Evolutionary conservation across 2,888 invertebrate species (phyloP).

Genomic region (Invenusta paracnida): DNA sequence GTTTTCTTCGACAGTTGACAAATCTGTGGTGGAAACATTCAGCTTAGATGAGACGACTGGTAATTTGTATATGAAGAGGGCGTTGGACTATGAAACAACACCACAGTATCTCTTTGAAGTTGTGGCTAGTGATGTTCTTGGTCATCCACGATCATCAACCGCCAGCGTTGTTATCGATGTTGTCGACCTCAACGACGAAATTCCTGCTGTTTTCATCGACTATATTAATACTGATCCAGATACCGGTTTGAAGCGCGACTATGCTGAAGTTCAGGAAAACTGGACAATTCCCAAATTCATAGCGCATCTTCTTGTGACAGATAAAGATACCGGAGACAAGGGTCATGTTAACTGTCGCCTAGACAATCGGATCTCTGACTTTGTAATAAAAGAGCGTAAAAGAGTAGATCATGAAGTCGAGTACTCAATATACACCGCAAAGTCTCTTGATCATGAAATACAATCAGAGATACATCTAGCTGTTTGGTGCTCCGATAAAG

Average conservation of each 20-base stretch:
- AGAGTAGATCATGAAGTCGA: neutral
- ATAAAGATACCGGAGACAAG: constrained; percentile 33
- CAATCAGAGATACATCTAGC: constrained; percentile 30
- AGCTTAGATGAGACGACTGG: constrained; percentile 32
- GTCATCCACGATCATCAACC: constrained; percentile 26
- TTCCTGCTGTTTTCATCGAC: constrained; percentile 30
- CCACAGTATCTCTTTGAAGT: constrained; percentile 27
- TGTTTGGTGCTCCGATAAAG: constrained; percentile 32
- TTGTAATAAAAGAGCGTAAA: constrained; percentile 19
- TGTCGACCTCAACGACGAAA: constrained; percentile 37
- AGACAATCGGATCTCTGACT: neutral
- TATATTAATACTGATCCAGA: constrained; percentile 31
- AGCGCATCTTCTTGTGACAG: constrained; percentile 21
- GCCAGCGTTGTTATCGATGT: constrained; percentile 36
- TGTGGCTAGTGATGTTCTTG: neutral
- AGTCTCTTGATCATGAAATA: constrained; percentile 33
- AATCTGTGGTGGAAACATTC: neutral
- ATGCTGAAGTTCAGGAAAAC: constrained; percentile 37
- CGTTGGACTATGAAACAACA: constrained; percentile 35
- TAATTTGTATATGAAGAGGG: constrained; percentile 27
- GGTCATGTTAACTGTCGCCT: constrained; percentile 35
- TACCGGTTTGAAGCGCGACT: neutral
- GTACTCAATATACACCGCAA: constrained; percentile 22
- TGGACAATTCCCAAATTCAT: constrained; percentile 24
- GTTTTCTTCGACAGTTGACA: constrained; percentile 12